Evolutionary conservation across 2,888 invertebrate species (phyloP), one percentile per base, ranked within the genome.

Genomic region (Abrostola tripartita): DNA sequence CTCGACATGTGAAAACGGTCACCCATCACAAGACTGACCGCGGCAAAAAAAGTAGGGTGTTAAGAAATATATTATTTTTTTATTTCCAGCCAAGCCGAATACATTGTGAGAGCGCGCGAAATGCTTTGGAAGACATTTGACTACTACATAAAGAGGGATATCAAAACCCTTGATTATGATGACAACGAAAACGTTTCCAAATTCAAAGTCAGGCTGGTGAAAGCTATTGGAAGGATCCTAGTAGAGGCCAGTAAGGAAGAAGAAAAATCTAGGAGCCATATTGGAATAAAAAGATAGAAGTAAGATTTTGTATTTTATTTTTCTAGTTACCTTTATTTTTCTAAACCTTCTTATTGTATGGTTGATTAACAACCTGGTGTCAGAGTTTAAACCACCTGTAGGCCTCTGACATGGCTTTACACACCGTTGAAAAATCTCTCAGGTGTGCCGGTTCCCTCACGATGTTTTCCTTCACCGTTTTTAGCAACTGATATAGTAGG

Each of bases 61-160:
- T n/a, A n/a, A n/a, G n/a, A n/a, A n/a, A n/a, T n/a, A n/a, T n/a
- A n/a, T n/a, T n/a, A n/a, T n/a, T n/a, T 42, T 2, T 42, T 55
- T 75, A 63, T 50, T 95, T 94, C 52, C 90, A 96, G 96, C 40
- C 92, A 95, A 86, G 95, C 95, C 0, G 82, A 90, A 5, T 47
- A 76, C 6, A 81, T 96, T 6, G 58, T 95, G 0, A 85, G 90
- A 71, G 86, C 94, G 0, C 89, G 95, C 14, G 90, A 94, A 71
- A 90, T 95, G 84, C 81, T 95, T 4, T 95, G 95, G 94, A 84
- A 80, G 5, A 87, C 95, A 0, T 86, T 95, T 8, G 79, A 94
- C 5, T 96, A 95, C 71, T 91, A 94, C 74, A 87, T 95, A 14
- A 90, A 94, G 50, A 89, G 94, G 37, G 89, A 95, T 56, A 35